Percentiles rank a stretch among this genome's conserved stretches.
These are phyloP conservation scores for Oligia fasciuncula DNA, from an alignment of 2,888 invertebrate species.

Conservation along the genomic window DNA sequence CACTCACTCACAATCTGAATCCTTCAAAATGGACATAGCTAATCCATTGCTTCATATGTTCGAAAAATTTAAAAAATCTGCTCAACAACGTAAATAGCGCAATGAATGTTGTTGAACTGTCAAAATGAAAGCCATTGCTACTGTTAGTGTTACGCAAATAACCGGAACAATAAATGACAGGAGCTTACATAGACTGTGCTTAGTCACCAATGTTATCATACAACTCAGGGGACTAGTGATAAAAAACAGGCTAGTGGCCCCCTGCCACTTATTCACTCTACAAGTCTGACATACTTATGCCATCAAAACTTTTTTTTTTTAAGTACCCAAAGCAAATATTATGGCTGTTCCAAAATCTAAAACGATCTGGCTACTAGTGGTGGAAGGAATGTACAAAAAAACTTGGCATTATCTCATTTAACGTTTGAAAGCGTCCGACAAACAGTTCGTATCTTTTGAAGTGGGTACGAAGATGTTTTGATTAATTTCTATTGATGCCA, in stretches of 20 bases:
- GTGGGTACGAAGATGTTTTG: constrained; percentile 22
- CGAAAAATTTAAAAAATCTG: background rate
- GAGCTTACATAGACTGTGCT: constrained; percentile 17
- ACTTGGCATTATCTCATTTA: constrained; percentile 72
- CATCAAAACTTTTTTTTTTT: background rate
- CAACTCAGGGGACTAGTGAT: constrained; percentile 28
- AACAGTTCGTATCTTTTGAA: constrained; percentile 47
- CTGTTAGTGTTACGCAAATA: background rate
- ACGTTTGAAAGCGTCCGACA: constrained; percentile 38
- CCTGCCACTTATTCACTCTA: constrained; percentile 30
- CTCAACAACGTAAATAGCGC: background rate
- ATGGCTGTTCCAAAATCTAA: constrained; percentile 11
- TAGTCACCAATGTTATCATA: constrained; percentile 52
- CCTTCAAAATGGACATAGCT: background rate
- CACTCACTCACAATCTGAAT: background rate
- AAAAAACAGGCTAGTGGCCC: constrained; percentile 37
- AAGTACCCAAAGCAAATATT: constrained; percentile 14
- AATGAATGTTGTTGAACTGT: background rate
- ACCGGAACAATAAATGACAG: background rate
- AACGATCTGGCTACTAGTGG: constrained; percentile 7
- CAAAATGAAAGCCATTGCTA: background rate
- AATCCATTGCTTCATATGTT: background rate
- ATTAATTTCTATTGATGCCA: constrained; percentile 48
- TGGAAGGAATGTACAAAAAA: constrained; percentile 39
- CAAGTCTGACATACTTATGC: constrained; percentile 1